phyloP scores from a whole-genome alignment of 1,140 invertebrate species.

The Drosophila gunungcola region DNA sequence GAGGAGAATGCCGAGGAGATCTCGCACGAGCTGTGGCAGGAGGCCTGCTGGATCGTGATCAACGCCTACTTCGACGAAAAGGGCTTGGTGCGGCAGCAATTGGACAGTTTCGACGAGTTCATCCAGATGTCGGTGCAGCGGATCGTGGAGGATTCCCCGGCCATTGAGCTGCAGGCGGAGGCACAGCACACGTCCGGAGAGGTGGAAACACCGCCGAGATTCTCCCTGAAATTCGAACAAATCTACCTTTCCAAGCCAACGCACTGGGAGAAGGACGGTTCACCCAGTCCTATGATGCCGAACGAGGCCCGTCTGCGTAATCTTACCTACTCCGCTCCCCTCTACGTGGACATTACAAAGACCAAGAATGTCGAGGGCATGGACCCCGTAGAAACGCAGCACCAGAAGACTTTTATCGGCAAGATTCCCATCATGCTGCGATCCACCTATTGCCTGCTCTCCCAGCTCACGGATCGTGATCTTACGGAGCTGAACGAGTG shows the following conservation, averaged over 20 bases:
- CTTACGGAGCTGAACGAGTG: constrained; percentile 99
- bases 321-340: constrained; percentile 97
- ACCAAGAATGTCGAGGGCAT: constrained; percentile 96
- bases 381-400: constrained; percentile 96
- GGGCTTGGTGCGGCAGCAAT: constrained; percentile 98
- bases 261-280: constrained; percentile 99
- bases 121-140: constrained; percentile 99
- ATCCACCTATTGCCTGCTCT: constrained; percentile 98
- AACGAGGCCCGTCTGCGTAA: constrained; percentile 97
- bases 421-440: constrained; percentile 99
- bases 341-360: constrained; percentile 99
- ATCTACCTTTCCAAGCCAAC: constrained; percentile 99
- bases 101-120: constrained; percentile 99
- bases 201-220: constrained; percentile 96
- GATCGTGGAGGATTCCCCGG: constrained; percentile 99
- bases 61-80: constrained; percentile 99
- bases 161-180: constrained; percentile 98
- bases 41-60: constrained; percentile 99
- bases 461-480: constrained; percentile 98
- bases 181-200: constrained; percentile 97
- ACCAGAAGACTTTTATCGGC: constrained; percentile 99
- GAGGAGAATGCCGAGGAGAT: constrained; percentile 90
- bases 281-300: constrained; percentile 99
- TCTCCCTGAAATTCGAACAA: constrained; percentile 98
- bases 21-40: constrained; percentile 98